Percentiles rank a stretch among this genome's conserved stretches.
Conservation (phyloP, 2,888 invertebrate genomes). For the Suillia variegata region DNA sequence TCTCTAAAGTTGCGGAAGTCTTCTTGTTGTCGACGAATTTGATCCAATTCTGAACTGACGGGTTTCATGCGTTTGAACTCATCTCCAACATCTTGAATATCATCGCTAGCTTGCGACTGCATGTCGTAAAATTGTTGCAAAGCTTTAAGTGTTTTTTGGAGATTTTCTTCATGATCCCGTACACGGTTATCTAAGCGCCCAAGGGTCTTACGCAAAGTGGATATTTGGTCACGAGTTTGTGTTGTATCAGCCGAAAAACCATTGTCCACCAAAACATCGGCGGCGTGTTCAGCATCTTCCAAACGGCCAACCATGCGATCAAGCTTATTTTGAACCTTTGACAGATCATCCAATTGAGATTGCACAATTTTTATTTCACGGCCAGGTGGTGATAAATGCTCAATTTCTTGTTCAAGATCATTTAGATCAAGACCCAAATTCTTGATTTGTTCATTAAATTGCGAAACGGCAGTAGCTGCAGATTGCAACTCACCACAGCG, state of each 20-base stretch:
- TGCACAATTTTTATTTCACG: slow-evolving; percentile 85
- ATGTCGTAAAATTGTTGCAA: slow-evolving; percentile 84
- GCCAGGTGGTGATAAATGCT: slow-evolving; percentile 83
- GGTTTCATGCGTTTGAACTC: slow-evolving; percentile 83
- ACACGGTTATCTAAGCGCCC: slow-evolving; percentile 81
- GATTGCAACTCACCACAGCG: slow-evolving; percentile 81
- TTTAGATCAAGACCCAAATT: slow-evolving; percentile 76
- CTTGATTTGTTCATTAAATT: slow-evolving; percentile 89
- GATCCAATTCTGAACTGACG: slow-evolving; percentile 89
- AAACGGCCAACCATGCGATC: slow-evolving; percentile 71
- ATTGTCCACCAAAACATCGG: slow-evolving; percentile 79
- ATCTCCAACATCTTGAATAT: slow-evolving; percentile 77
- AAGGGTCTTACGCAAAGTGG: slow-evolving; percentile 78
- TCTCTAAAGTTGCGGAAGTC: slow-evolving; percentile 83
- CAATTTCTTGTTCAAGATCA: slow-evolving; percentile 81
- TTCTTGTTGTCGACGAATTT: slow-evolving; percentile 87
- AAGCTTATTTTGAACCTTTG: slow-evolving; percentile 70
- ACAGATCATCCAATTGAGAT: slow-evolving; percentile 81
- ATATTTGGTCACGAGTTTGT: slow-evolving; percentile 79
- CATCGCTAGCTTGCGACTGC: slow-evolving; percentile 75
- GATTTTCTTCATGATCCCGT: slow-evolving; percentile 76
- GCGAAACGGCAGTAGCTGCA: slow-evolving; percentile 83
- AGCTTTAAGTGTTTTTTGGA: slow-evolving; percentile 77
- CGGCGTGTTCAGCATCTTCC: slow-evolving; percentile 72
- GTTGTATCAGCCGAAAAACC: slow-evolving; percentile 85